Evolutionary conservation across 30 jellyfish, hydroid and myxozoan genomes (phyloP), one percentile per base, ranked within the genome.

Genomic region (Phacellophora camtschatica): DNA sequence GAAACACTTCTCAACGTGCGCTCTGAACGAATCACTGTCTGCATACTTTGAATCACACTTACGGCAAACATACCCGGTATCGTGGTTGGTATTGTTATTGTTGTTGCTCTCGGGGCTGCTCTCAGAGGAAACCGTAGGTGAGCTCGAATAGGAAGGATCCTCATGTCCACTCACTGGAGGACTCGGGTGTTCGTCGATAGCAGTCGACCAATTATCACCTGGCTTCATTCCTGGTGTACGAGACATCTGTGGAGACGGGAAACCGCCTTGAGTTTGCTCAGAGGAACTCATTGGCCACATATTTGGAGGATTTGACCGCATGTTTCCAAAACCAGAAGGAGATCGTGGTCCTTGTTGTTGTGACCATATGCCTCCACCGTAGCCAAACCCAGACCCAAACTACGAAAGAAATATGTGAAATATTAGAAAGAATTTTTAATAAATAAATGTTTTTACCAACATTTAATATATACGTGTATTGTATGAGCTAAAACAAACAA

Each of bases 1-100:
- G 87, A 93, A 93, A 77, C 99, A 93, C 71, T 81, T 93, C 71
- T 93, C 99, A n/a, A 83, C 96, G 57, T 93, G 99, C 1, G 94
- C 73, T 33, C 97, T 57, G 81, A 93, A 93, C 0, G 99, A 71
- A 24, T 93, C 99, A 11, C 95, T 85, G 35, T 82, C 97, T 33
- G 70, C 69, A 37, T 72, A 76, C 77, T 82, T 82, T 22, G 96
- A 57, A 45, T 82, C 95, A 65, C 99, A 93, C 59, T 93, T 93
- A 4, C 95, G 63, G 76, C 99, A 93, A 27, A 81, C 84, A 69
- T 61, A 93, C n/a, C n/a, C n/a, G n/a, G n/a, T n/a, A n/a, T n/a
- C n/a, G n/a, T n/a, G n/a, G n/a, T n/a, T n/a, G 3, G 87, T 89
- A 7, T 71, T 96, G 53, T 78, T 54, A 61, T 49, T 57, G 45